A percentile compares a stretch with the other conserved stretches of the same genome.
phyloP scores from a whole-genome alignment of 2,113 vertebrate species.

The Nesogale talazaci region DNA sequence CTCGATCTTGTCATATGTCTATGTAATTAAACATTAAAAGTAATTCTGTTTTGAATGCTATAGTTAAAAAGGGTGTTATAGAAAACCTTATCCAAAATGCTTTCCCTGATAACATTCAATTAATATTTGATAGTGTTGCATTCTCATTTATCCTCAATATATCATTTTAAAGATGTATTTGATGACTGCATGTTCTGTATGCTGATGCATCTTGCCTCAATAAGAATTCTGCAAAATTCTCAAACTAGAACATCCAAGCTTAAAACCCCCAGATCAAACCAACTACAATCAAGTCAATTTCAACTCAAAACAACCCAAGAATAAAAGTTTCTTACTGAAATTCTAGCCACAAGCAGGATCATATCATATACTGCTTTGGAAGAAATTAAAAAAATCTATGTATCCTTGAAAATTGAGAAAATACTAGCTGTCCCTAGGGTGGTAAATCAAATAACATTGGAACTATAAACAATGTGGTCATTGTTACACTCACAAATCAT shows the following conservation, averaged over 20 bases:
- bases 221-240: constrained; percentile 11
- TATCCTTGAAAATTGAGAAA: constrained; percentile 40
- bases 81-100: neutral
- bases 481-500: neutral
- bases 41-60: neutral
- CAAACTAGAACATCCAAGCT: neutral
- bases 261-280: too few species aligned
- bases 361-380: constrained; percentile 25
- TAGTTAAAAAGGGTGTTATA: neutral
- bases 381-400: constrained; percentile 15
- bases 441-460: neutral
- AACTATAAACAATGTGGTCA: neutral
- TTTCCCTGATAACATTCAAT: neutral
- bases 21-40: neutral
- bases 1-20: neutral
- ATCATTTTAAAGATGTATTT: neutral
- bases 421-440: neutral
- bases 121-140: neutral
- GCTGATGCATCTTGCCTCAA: neutral
- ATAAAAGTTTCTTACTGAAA: constrained; percentile 44
- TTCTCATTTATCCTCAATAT: neutral
- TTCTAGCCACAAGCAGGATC: constrained; percentile 48
- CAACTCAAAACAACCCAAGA: neutral
- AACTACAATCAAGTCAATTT: too few species aligned
- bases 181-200: neutral